Percentiles rank a stretch among this genome's conserved stretches.
These are phyloP conservation scores for Paracyclopina nana DNA, from an alignment of 1,140 invertebrate species.

Conservation along the genomic window DNA sequence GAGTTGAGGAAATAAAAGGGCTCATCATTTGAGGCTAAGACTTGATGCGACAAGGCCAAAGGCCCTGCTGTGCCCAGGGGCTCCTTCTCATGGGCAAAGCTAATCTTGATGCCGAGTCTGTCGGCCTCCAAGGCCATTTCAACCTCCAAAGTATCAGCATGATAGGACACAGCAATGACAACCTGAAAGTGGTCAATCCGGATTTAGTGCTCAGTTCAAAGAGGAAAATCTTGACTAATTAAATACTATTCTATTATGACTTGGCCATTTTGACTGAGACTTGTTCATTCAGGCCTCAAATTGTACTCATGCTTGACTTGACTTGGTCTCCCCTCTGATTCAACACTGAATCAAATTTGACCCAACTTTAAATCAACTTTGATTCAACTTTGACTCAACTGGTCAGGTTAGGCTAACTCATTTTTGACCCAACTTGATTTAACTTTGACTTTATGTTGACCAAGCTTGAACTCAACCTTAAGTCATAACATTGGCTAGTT, in stretches of 20 bases:
- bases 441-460: no score
- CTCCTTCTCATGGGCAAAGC: constrained; percentile 85
- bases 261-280: no score
- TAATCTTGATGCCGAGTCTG: constrained; percentile 39
- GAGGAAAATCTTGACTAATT: no score
- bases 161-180: constrained; percentile 89
- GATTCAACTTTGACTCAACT: neutral
- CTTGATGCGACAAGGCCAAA: constrained; percentile 63
- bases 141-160: constrained; percentile 92
- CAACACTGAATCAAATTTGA: no score
- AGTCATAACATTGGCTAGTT: constrained; percentile 43
- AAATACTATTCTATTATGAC: no score
- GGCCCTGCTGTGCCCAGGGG: constrained; percentile 99
- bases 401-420: constrained; percentile 57
- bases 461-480: constrained; percentile 53
- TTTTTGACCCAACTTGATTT: no score
- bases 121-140: constrained; percentile 40
- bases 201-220: no score
- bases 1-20: constrained; percentile 98
- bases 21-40: constrained; percentile 46
- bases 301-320: no score
- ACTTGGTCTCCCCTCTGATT: no score
- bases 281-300: no score
- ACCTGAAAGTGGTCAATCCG: no score
- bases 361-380: neutral